Percentiles rank a stretch among this genome's conserved stretches.
Conservation (phyloP, 1,140 invertebrate species). For the Venturia canescens region DNA sequence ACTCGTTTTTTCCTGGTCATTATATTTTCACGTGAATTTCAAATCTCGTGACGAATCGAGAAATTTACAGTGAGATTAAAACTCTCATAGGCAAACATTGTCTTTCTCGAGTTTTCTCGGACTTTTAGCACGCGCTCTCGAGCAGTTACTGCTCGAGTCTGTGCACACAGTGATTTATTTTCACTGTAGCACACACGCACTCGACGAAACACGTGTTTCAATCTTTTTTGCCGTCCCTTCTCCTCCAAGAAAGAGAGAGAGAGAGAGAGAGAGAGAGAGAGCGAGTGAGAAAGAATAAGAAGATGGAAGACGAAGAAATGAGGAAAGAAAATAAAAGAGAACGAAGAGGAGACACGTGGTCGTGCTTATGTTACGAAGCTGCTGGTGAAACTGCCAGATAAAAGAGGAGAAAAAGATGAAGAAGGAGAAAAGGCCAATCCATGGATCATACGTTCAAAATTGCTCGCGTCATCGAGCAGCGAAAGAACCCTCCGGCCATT, state of each 20-base stretch:
- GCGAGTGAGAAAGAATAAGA: too few species aligned
- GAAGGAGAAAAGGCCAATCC: slow-evolving; percentile 26
- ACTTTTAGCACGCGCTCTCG: slow-evolving; percentile 44
- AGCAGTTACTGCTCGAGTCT: slow-evolving; percentile 24
- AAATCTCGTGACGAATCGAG: too few species aligned
- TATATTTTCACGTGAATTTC: neutral
- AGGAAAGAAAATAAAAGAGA: neutral
- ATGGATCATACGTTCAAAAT: slow-evolving; percentile 39
- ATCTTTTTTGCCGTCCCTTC: slow-evolving; percentile 6
- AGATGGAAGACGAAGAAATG: neutral
- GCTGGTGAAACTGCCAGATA: slow-evolving; percentile 16
- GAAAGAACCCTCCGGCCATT: slow-evolving; percentile 53
- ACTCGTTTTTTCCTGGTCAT: neutral
- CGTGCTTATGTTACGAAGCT: slow-evolving; percentile 60
- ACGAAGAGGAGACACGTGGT: slow-evolving; percentile 57
- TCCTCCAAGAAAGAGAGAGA: neutral
- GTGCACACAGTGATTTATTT: slow-evolving; percentile 62
- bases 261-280: neutral
- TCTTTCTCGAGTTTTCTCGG: slow-evolving; percentile 63
- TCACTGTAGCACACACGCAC: slow-evolving; percentile 56
- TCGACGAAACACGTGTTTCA: slow-evolving; percentile 64
- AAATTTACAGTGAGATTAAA: neutral
- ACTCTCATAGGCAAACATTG: slow-evolving; percentile 30
- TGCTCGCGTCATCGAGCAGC: slow-evolving; percentile 49
- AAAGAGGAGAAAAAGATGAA: neutral